Conservation (phyloP, 2,113 vertebrate genomes). For the Shinisaurus crocodilurus region DNA sequence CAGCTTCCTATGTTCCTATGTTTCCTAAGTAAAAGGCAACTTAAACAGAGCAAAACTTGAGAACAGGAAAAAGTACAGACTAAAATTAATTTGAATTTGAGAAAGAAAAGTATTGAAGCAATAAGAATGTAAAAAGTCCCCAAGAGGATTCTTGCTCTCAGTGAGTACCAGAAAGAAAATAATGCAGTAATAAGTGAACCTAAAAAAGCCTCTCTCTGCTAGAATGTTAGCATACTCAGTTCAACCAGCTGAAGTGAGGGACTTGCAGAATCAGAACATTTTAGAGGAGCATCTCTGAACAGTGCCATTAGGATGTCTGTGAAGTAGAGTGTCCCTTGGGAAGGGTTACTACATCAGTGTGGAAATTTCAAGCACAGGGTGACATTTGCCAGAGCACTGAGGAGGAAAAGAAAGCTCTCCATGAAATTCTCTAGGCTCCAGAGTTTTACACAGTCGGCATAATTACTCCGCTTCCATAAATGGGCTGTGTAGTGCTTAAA, state of each 20-base stretch:
- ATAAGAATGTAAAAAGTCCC: slow-evolving; percentile 7
- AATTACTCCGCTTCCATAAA: background rate
- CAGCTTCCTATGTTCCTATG: no score
- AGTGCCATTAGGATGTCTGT: background rate
- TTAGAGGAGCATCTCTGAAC: background rate
- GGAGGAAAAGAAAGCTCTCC: background rate
- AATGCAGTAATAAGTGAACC: background rate
- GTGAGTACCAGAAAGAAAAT: background rate
- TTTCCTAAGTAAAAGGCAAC: background rate
- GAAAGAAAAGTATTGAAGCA: slow-evolving; percentile 1
- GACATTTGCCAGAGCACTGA: background rate
- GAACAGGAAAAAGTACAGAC: background rate
- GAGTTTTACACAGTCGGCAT: background rate
- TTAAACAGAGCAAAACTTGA: background rate
- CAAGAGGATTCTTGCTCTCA: background rate
- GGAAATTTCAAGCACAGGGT: background rate
- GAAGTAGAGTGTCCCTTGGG: background rate
- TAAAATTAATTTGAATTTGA: background rate
- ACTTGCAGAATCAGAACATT: background rate
- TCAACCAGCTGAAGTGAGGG: background rate
- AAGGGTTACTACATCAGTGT: background rate
- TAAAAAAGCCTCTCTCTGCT: background rate
- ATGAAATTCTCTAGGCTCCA: background rate
- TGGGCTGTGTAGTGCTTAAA: background rate
- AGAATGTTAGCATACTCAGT: background rate